Base-by-base conservation (phyloP, 2,113 vertebrate genomes). In the Hymenochirus boettgeri region DNA sequence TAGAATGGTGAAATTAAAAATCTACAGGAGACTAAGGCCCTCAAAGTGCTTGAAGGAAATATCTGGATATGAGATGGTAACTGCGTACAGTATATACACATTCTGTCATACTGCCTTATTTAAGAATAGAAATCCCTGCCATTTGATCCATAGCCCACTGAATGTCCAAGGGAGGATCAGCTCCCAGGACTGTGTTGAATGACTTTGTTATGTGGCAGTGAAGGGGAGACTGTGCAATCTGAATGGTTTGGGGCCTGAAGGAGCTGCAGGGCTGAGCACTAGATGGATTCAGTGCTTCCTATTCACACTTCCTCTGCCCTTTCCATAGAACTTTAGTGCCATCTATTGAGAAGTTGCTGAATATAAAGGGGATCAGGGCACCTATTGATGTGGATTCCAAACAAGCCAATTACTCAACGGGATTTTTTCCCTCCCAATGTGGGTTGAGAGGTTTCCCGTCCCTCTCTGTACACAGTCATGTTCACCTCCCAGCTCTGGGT, bases 291-390 rank as follows among this genome's bases (percentile, higher is more conserved):
- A 19, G n/a, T 23, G 29, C 21, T 2, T 48, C 54, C 55, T 56
- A 65, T 72, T 63, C 72, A 70, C 72, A 72, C 72, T 72, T 79
- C 71, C 73, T 90, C 73, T 90, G 85, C 83, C 81, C 85, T 88
- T 86, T 86, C 77, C 70, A 82, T 87, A 87, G 92, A 91, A 92
- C 92, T 90, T 88, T 86, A 92, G 91, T 96, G 93, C 94, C 94
- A 95, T 91, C 95, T 98, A 96, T 93, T 91, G 95, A 98, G 85
- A 80, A 82, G 46, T 73, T 71, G 81, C 64, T 63, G 82, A 85
- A 88, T 72, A 61, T 76, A 60, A 62, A 70, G 65, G 72, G 62
- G 67, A 58, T 80, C 73, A 71, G 53, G 74, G 75, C 70, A 73
- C 72, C 74, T 80, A 80, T 73, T 77, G 74, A 83, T 80, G 53